Evolutionary conservation across 2,797 vertebrate species (phyloP), one percentile per base, ranked within the genome.

Genomic region (Cossypha caffra): DNA sequence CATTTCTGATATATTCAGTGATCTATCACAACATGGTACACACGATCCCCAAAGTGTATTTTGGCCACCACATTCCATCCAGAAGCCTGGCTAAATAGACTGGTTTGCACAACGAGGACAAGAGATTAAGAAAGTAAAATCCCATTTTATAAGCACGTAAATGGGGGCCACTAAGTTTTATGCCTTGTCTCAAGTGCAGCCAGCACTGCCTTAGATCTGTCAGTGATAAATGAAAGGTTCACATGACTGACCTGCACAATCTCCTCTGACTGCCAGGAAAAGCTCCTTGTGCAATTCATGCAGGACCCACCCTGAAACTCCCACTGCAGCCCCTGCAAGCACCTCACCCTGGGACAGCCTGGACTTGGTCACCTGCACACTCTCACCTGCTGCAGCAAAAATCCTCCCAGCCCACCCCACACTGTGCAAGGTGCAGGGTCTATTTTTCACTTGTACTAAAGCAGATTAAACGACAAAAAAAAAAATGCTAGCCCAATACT

Each of bases 351-450:
- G 13, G 31, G 5, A 23, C 9, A 31, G 15, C 12, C 31, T 29
- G 25, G 9, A 4, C 12, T 45, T 31, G 5, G 3, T 12, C 40
- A 7, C 7, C 33, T 43, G 33, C 54, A 43, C 37, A n/a, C 24
- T 9, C 16, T 6, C 38, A 12, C 2, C 33, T 23, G 3, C 8
- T 43, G 14, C 8, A 58, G 43, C 20, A 69, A 33, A 63, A 10
- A 43, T 25, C 29, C 48, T 37, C 20, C 31, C 43, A 75, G 42
- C 47, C 38, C 25, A 71, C 3, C 16, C 16, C 11, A n/a, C 8
- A 1, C 17, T 16, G 5, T 3, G 17, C 35, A 51, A 51, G 8
- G 10, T 8, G 7, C 2, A n/a, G 2, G 17, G 11, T 68, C 25
- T 28, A 17, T 8, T 69, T 55, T 28, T 48, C 1, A 47, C 51